Percentiles rank a stretch among this genome's conserved stretches.
Evolutionary conservation across 2,888 invertebrate species (phyloP).

Genomic region (Drosophila demipolita): DNA sequence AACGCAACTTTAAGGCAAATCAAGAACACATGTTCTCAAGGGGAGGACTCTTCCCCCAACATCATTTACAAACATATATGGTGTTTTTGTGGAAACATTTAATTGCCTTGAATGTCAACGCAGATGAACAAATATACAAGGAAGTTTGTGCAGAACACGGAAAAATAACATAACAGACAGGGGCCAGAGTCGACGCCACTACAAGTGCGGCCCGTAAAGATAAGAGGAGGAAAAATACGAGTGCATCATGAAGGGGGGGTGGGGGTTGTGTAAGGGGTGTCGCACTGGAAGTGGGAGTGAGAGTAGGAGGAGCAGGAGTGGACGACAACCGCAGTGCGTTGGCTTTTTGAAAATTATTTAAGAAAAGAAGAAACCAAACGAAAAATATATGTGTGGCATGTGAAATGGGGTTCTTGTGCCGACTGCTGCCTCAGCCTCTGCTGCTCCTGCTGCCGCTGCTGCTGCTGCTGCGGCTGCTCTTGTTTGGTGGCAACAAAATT

Average conservation of each 20-base stretch:
- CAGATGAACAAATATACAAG: slow-evolving; percentile 67
- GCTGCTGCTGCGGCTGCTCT: slow-evolving; percentile 14
- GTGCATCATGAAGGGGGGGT: slow-evolving; percentile 3
- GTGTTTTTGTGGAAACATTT: slow-evolving; percentile 56
- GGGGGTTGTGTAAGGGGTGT: background rate
- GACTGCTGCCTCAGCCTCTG: slow-evolving; percentile 16
- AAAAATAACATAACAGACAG: slow-evolving; percentile 22
- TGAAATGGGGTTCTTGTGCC: slow-evolving; percentile 46
- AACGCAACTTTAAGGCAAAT: slow-evolving; percentile 59
- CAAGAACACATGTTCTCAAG: slow-evolving; percentile 76
- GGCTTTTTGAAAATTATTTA: slow-evolving; percentile 63
- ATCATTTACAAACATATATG: slow-evolving; percentile 4
- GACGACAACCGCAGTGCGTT: slow-evolving; percentile 61
- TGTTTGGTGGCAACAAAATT: slow-evolving; percentile 45
- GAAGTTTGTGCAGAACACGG: slow-evolving; percentile 37
- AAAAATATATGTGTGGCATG: slow-evolving; percentile 17
- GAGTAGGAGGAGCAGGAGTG: background rate
- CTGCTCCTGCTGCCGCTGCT: slow-evolving; percentile 5
- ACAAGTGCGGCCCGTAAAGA: slow-evolving; percentile 58
- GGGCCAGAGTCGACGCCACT: slow-evolving; percentile 44
- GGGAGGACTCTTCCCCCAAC: slow-evolving; percentile 5
- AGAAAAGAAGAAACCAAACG: slow-evolving; percentile 19
- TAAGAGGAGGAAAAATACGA: slow-evolving; percentile 39
- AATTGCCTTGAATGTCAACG: slow-evolving; percentile 80
- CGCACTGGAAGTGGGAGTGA: background rate